These are phyloP conservation scores for Poeciliopsis occidentalis DNA, from an alignment of 2,113 vertebrate species.

Conservation along the genomic window DNA sequence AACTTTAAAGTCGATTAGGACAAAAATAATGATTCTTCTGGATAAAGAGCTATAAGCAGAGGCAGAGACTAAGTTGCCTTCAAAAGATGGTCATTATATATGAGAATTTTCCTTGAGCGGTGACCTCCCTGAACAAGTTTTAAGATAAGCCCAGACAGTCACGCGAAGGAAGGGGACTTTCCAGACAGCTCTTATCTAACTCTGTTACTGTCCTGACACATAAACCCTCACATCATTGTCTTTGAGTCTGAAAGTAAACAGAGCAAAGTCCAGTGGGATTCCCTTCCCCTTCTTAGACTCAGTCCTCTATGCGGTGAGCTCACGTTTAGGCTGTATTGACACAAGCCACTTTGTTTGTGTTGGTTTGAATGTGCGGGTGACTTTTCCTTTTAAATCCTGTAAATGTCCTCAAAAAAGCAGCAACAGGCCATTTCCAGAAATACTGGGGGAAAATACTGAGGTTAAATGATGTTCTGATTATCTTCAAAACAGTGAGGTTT, in stretches of 20 bases:
- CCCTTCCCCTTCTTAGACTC: not conserved
- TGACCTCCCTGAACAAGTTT: conserved; percentile 21
- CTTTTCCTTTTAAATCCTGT: not conserved
- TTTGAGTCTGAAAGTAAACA: conserved; percentile 16
- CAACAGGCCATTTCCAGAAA: not conserved
- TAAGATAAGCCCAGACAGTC: conserved; percentile 12
- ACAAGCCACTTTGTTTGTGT: not conserved
- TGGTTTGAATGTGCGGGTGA: not conserved
- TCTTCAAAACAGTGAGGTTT: not conserved
- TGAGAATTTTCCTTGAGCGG: conserved; percentile 15
- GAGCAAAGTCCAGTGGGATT: not conserved
- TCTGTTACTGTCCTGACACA: conserved; percentile 50
- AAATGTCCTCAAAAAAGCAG: not conserved
- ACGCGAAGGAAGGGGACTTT: conserved; percentile 37
- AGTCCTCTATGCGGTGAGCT: not conserved
- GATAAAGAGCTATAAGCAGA: not conserved
- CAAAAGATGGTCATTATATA: conserved; percentile 10
- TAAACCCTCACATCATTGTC: not conserved
- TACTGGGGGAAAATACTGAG: no score
- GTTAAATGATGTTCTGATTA: not conserved
- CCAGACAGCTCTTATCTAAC: conserved; percentile 47
- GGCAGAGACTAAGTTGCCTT: not conserved
- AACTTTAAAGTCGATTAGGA: not conserved
- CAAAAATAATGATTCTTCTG: not conserved
- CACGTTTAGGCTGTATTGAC: not conserved